Evolutionary conservation across 2,888 invertebrate genomes (phyloP).

Genomic region (Thereva unica): DNA sequence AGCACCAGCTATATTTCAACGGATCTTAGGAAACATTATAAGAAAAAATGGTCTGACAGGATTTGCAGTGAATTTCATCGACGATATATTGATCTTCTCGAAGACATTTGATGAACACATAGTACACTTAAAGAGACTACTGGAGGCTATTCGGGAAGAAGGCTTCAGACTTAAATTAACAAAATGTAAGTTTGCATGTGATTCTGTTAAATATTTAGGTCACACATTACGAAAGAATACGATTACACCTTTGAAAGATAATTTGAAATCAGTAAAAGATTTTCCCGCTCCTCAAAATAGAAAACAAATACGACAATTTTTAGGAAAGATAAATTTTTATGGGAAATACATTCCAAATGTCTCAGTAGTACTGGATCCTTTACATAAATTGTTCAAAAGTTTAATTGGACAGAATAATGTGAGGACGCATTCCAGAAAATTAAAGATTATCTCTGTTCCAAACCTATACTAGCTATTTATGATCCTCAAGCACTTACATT

Average conservation of each 20-base stretch:
- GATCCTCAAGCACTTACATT: slow-evolving; percentile 37
- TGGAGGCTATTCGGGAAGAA: slow-evolving; percentile 39
- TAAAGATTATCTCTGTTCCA: slow-evolving; percentile 39
- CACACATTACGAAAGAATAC: slow-evolving; percentile 41
- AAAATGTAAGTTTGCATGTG: slow-evolving; percentile 34
- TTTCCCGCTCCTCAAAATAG: too few relatives aligned
- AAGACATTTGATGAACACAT: slow-evolving; percentile 24
- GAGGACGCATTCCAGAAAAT: slow-evolving; percentile 25
- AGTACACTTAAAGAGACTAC: slow-evolving; percentile 29
- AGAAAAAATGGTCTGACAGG: slow-evolving; percentile 40
- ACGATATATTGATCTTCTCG: slow-evolving; percentile 42
- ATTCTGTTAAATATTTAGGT: slow-evolving; percentile 41
- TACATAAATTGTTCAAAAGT: slow-evolving; percentile 39
- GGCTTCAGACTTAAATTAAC: slow-evolving; percentile 40
- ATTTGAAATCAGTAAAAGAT: slow-evolving; percentile 31
- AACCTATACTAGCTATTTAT: slow-evolving; percentile 41
- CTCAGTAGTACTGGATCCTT: slow-evolving; percentile 39
- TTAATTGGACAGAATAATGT: slow-evolving; percentile 37
- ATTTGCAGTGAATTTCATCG: slow-evolving; percentile 42
- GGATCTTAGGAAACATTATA: slow-evolving; percentile 42
- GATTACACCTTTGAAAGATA: slow-evolving; percentile 25
- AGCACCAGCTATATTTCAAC: slow-evolving; percentile 41
- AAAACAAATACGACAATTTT: slow-evolving; percentile 32
- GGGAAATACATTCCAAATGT: slow-evolving; percentile 39
- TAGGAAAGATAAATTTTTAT: slow-evolving; percentile 26